Evolutionary conservation across 2,797 vertebrate species (phyloP).

Genomic region (Dipus sagitta): DNA sequence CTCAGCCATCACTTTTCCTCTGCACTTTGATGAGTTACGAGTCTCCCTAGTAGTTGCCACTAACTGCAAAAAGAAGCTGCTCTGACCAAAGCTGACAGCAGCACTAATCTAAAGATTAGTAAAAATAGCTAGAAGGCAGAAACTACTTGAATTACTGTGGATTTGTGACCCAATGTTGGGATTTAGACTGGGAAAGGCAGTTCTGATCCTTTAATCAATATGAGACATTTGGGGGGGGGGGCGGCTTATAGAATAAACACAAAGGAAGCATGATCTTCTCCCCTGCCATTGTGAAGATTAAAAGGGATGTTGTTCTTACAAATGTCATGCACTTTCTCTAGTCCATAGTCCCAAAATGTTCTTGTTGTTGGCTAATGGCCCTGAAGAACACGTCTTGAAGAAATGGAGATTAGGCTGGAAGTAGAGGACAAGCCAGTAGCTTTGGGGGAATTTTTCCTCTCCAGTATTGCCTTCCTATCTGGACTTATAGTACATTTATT

Average conservation of each 20-base stretch:
- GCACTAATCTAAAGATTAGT: too few species aligned
- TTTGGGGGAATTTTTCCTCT: not conserved
- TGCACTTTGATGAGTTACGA: too few species aligned
- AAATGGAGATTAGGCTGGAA: not conserved
- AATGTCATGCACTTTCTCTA: not conserved
- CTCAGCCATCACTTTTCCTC: too few species aligned
- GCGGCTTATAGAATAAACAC: not conserved
- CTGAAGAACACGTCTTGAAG: not conserved
- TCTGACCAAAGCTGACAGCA: too few species aligned
- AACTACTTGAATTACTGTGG: not conserved
- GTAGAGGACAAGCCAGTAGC: not conserved
- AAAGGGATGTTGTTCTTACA: not conserved
- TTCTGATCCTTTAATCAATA: not conserved
- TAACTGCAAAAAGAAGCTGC: too few species aligned
- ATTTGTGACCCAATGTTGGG: not conserved
- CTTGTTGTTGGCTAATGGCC: fast-evolving
- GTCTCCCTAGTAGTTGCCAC: too few species aligned
- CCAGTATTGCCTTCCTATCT: not conserved
- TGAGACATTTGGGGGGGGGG: too few species aligned
- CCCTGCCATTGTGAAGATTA: not conserved
- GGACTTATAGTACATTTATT: not conserved
- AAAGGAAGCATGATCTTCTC: not conserved
- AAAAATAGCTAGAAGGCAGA: too few species aligned
- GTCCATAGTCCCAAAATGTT: not conserved
- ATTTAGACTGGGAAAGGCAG: not conserved